Evolutionary conservation across 2,888 invertebrate species (phyloP), one percentile per base, ranked within the genome.

Genomic region (Rhamphomyia laevipes): DNA sequence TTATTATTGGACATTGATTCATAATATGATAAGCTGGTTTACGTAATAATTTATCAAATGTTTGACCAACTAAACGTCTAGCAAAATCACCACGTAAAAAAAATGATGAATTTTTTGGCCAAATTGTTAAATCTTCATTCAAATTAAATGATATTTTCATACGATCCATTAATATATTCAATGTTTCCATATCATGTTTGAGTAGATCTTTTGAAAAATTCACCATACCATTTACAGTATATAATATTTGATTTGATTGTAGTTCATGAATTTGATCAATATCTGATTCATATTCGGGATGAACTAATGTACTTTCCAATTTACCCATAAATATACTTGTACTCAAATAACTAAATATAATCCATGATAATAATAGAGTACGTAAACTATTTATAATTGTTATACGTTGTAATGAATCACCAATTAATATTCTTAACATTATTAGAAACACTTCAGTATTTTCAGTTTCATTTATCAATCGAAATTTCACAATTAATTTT

Each of bases 311-410:
- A 40, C 68, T 68, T 40, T 66, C 67, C 45, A 68, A 50, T 44
- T 68, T 66, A 17, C 64, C 67, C 27, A 66, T 61, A 46, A 66
- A 67, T 17, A 66, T 58, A 21, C 54, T 58, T 2, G 62, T 64
- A 43, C 65, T 47, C 1, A 68, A 57, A 42, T 66, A 67, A 30
- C 63, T 61, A 40, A 65, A 68, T 9, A 67, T 47, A 7, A 68
- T 61, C 69, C 68, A 68, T 5, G 59, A 53, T 27, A 66, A 59
- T 4, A 68, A 58, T 10, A 63, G 61, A 16, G 54, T 50, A 0
- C 67, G 61, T 42, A 67, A 43, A 0, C 64, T 62, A 48, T 59
- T 63, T 15, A 59, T 55, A 4, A 51, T 48, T 0, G 63, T 56
- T 16, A 66, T 59, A 0, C 54, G 51, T 4, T 55, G 51, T 0